Conservation (phyloP, 1,140 invertebrate species). For the Globodera ellingtonae region DNA sequence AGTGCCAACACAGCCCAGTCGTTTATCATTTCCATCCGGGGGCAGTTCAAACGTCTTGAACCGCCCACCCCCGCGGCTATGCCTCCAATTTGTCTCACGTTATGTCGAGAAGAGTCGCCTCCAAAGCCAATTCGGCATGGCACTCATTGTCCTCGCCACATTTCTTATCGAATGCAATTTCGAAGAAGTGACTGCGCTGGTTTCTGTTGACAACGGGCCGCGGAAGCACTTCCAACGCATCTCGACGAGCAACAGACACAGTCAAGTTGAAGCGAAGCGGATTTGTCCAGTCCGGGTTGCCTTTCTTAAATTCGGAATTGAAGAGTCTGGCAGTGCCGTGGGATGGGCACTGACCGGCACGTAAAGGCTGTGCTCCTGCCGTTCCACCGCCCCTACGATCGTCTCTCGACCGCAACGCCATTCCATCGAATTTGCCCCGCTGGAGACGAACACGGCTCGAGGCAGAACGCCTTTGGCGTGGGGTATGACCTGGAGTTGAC, state of each 20-base stretch:
- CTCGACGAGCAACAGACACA: slow-evolving; percentile 37
- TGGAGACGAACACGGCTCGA: slow-evolving; percentile 32
- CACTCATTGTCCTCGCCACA: slow-evolving; percentile 59
- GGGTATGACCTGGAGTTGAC: slow-evolving; percentile 45
- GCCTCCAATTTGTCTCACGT: slow-evolving; percentile 30
- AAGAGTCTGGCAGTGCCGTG: background rate
- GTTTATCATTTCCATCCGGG: background rate
- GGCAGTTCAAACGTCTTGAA: background rate
- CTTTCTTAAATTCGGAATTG: slow-evolving; percentile 23
- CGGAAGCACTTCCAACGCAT: slow-evolving; percentile 1
- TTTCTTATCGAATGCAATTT: slow-evolving; percentile 51
- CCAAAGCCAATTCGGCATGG: slow-evolving; percentile 47
- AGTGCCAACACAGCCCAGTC: background rate
- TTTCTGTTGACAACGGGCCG: slow-evolving; percentile 27
- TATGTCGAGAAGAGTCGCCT: slow-evolving; percentile 47
- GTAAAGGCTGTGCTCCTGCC: slow-evolving; percentile 28
- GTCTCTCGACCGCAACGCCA: slow-evolving; percentile 45
- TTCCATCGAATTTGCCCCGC: slow-evolving; percentile 28
- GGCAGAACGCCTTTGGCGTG: slow-evolving; percentile 43
- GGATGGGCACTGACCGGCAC: slow-evolving; percentile 37
- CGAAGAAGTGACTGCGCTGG: slow-evolving; percentile 40
- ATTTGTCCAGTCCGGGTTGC: slow-evolving; percentile 60
- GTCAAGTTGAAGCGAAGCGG: slow-evolving; percentile 60
- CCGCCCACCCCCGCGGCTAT: background rate
- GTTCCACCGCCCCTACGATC: slow-evolving; percentile 15